phyloP scores from a whole-genome alignment of 2,113 vertebrate genomes.

The Sporophila hypoxantha region DNA sequence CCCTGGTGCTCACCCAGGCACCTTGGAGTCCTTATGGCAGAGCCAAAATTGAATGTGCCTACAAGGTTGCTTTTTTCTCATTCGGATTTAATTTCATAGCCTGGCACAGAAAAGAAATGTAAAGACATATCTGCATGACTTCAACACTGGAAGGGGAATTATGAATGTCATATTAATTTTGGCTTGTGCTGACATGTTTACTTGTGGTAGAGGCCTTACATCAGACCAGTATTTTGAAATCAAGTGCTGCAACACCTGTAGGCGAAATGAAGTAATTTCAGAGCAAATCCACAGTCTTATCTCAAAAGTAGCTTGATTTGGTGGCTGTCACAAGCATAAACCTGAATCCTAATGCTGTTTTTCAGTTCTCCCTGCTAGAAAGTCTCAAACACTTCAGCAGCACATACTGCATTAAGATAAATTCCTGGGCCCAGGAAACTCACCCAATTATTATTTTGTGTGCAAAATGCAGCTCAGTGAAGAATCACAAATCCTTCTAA shows the following conservation, averaged over 20 bases:
- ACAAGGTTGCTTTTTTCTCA: neutral
- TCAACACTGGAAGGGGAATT: neutral
- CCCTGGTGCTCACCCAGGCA: neutral
- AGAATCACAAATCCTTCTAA: neutral
- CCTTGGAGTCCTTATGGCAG: neutral
- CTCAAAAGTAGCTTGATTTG: neutral
- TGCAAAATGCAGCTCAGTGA: neutral
- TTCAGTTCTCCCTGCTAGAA: neutral
- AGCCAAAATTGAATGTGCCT: fast-evolving
- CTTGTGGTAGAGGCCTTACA: neutral
- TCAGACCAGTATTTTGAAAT: neutral
- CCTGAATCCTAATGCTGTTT: neutral
- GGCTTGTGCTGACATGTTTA: neutral
- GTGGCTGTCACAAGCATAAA: neutral
- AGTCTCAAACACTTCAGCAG: neutral
- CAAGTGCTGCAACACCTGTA: neutral
- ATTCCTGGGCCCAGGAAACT: neutral
- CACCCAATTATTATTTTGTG: neutral
- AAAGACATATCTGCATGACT: neutral
- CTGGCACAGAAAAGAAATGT: neutral
- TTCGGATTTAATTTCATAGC: neutral
- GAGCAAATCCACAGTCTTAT: neutral
- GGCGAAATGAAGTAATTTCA: neutral
- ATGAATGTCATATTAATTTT: neutral
- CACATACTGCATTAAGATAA: neutral